These are phyloP conservation scores for Zygothrica quintamaculata DNA, from an alignment of 2,888 invertebrate species.

Conservation along the genomic window DNA sequence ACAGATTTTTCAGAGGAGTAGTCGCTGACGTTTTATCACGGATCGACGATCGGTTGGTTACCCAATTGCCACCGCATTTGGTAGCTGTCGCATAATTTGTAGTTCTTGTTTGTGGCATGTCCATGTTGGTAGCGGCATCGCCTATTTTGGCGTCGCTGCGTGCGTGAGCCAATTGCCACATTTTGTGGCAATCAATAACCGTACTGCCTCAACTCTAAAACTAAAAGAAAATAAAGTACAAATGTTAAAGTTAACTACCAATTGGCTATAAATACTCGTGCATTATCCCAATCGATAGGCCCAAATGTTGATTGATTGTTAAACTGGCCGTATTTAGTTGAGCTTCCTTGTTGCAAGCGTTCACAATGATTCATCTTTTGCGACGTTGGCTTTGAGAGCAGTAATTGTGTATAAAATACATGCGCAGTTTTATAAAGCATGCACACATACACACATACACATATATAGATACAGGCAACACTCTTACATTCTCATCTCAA, in stretches of 20 bases:
- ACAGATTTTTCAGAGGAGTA: slow-evolving; percentile 3
- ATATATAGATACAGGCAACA: no score
- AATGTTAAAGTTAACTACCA: slow-evolving; percentile 59
- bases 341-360: neutral
- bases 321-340: neutral
- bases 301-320: slow-evolving; percentile 35
- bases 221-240: slow-evolving; percentile 50
- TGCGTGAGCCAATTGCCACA: slow-evolving; percentile 73
- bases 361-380: slow-evolving; percentile 57
- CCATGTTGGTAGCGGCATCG: slow-evolving; percentile 50
- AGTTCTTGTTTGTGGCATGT: slow-evolving; percentile 61
- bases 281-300: slow-evolving; percentile 1
- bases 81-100: slow-evolving; percentile 70
- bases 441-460: no score
- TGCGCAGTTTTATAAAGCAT: slow-evolving; percentile 54
- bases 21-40: slow-evolving; percentile 15
- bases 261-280: slow-evolving; percentile 37
- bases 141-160: slow-evolving; percentile 53
- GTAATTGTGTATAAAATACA: slow-evolving; percentile 33
- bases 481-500: slow-evolving; percentile 36
- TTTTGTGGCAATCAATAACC: slow-evolving; percentile 77
- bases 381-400: slow-evolving; percentile 51
- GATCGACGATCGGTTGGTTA: slow-evolving; percentile 40
- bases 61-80: slow-evolving; percentile 66
- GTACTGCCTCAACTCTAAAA: slow-evolving; percentile 77